Evolutionary conservation across 2,888 invertebrate species (phyloP), one percentile per base, ranked within the genome.

Genomic region (Coelogynopora nodosa): DNA sequence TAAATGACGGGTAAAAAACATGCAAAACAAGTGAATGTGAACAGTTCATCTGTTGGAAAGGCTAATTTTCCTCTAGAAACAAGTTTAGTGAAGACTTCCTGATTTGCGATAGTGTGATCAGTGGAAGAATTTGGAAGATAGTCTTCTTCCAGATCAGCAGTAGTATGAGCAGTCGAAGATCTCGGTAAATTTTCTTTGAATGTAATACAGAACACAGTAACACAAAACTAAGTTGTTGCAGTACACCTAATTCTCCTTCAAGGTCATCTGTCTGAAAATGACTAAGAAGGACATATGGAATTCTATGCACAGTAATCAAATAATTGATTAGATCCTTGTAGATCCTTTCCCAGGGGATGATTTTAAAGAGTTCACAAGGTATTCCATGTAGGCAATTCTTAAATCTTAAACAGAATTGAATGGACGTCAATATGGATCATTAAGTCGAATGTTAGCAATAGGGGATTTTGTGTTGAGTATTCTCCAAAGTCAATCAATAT

Each of bases 391-490:
- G 49, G 49, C 49, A 49, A 49, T 49, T 18, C 18, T 49, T 49
- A 49, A 49, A 49, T 49, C 18, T 49, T 49, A 5, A 18, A 49
- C 49, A 5, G 49, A 5, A 49, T 49, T 49, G 49, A 49, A 49
- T 49, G 49, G 49, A 18, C 49, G 49, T 5, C 49, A 18, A 49
- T 49, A 5, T 49, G 49, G 49, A 49, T 49, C 49, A 49, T 49
- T 49, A 49, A 49, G 49, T 49, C 49, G 18, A 49, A 49, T 31
- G 49, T 84, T 29, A 27, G 31, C 0, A 2, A 0, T 5, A 0
- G 84, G 2, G 31, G 23, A 67, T 5, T 82, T 81, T 31, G 28
- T n/a, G 27, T 84, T 84, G 27, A 84, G 10, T 30, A 82, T 84
- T 67, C 67, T 31, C 84, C 84, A 84, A 27, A 31, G 27, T 82